Conservation (phyloP, 2,888 invertebrate genomes). For the Tachina grossa region DNA sequence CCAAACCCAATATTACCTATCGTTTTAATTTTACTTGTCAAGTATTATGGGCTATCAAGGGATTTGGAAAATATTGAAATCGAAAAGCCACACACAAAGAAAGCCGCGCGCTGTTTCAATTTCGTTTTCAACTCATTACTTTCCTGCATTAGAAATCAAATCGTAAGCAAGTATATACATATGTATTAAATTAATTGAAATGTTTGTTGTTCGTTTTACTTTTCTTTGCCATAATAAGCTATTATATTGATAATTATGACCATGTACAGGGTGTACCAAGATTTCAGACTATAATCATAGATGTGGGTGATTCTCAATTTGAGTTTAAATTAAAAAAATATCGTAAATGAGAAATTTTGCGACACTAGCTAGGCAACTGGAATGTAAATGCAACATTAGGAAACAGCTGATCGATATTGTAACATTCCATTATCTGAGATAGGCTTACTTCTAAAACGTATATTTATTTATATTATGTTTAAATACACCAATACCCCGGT, state of each 20-base stretch:
- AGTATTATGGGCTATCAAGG: slow-evolving; percentile 23
- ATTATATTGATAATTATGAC: neutral
- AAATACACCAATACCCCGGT: too few species aligned
- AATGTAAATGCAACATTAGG: too few species aligned
- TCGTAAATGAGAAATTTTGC: too few species aligned
- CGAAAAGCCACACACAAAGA: slow-evolving; percentile 66
- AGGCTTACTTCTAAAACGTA: too few species aligned
- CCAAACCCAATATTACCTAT: slow-evolving; percentile 59
- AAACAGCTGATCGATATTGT: too few species aligned
- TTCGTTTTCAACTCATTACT: neutral
- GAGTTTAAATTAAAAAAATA: too few species aligned
- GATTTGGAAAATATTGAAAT: slow-evolving; percentile 36
- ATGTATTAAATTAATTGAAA: slow-evolving; percentile 66
- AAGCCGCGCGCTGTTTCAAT: slow-evolving; percentile 31
- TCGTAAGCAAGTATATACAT: slow-evolving; percentile 7
- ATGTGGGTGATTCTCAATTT: too few species aligned
- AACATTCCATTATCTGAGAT: too few species aligned
- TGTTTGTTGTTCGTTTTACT: slow-evolving; percentile 43
- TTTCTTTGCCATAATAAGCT: neutral
- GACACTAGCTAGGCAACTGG: too few species aligned
- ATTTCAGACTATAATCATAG: too few species aligned
- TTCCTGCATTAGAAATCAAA: neutral
- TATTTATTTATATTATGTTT: too few species aligned
- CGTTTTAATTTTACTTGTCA: slow-evolving; percentile 46
- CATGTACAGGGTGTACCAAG: too few species aligned